Evolutionary conservation across 2,113 vertebrate genomes (phyloP).

Genomic region (Scortum barcoo): DNA sequence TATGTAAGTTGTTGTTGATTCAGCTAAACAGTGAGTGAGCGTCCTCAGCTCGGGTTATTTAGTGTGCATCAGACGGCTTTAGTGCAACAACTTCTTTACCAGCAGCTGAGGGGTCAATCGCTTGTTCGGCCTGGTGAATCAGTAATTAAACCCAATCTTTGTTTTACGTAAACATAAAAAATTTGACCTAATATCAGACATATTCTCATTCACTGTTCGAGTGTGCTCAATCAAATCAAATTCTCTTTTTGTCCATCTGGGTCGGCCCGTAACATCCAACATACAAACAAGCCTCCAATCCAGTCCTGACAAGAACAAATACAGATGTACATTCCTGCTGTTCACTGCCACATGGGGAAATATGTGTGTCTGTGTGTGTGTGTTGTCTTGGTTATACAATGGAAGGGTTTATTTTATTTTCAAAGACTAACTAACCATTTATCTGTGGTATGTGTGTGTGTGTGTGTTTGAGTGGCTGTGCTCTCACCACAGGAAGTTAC

Average conservation of each 20-base stretch:
- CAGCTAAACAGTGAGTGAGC: neutral
- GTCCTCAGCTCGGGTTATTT: neutral
- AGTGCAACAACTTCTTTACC: no score
- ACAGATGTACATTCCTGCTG: constrained; percentile 65
- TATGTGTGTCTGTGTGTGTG: constrained; percentile 18
- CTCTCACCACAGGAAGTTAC: constrained; percentile 41
- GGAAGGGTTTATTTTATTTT: constrained; percentile 27
- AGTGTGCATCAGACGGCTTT: neutral
- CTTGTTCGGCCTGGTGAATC: no score
- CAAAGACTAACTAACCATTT: neutral
- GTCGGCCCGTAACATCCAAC: neutral
- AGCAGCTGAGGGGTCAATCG: no score
- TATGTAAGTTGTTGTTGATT: no score
- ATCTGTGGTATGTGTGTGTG: constrained; percentile 29
- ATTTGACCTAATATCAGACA: no score
- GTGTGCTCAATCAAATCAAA: neutral
- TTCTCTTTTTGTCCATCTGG: neutral
- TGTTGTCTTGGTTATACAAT: constrained; percentile 24
- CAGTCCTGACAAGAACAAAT: constrained; percentile 52
- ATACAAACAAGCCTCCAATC: constrained; percentile 40
- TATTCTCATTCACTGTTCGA: no score
- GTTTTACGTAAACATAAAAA: no score
- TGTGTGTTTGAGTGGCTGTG: neutral
- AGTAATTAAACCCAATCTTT: no score
- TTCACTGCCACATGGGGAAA: constrained; percentile 23